Conservation (phyloP, 1,140 invertebrate genomes). For the fruit fly (Drosophila melanogaster) region DNA sequence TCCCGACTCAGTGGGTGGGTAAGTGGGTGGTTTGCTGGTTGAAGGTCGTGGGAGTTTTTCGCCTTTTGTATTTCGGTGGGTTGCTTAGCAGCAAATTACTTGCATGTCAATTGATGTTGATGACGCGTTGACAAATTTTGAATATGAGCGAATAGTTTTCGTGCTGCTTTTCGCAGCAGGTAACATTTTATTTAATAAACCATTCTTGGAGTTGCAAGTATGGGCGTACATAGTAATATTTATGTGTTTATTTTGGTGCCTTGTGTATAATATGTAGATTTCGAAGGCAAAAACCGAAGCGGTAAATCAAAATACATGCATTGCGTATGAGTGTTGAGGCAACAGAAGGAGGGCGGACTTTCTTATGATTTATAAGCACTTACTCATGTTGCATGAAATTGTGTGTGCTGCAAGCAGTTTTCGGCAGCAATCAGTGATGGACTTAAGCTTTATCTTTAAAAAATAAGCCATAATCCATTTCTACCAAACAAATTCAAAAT, state of each 20-base stretch:
- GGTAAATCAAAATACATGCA: conserved; percentile 58
- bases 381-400: conserved; percentile 55
- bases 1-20: conserved; percentile 2
- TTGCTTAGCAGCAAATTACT: conserved; percentile 77
- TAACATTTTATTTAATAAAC: conserved; percentile 40
- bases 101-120: conserved; percentile 69
- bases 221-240: conserved; percentile 19
- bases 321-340: conserved; percentile 41
- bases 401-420: conserved; percentile 18
- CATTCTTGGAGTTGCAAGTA: conserved; percentile 1
- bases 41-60: background rate
- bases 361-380: conserved; percentile 61
- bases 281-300: conserved; percentile 28
- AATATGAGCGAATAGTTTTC: conserved; percentile 49
- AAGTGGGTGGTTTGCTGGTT: background rate
- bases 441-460: background rate
- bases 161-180: conserved; percentile 33
- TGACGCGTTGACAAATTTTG: conserved; percentile 51
- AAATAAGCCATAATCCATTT: background rate
- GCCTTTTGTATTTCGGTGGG: conserved; percentile 53
- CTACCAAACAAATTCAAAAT: too few relatives aligned
- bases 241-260: conserved; percentile 28
- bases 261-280: conserved; percentile 52
- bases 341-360: conserved; percentile 8
- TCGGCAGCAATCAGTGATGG: conserved; percentile 13